Evolutionary conservation across 37 sponge, comb jelly and placozoan genomes (phyloP), one percentile per base, ranked within the genome.

Genomic region (Diacarnus erythraeanus): DNA sequence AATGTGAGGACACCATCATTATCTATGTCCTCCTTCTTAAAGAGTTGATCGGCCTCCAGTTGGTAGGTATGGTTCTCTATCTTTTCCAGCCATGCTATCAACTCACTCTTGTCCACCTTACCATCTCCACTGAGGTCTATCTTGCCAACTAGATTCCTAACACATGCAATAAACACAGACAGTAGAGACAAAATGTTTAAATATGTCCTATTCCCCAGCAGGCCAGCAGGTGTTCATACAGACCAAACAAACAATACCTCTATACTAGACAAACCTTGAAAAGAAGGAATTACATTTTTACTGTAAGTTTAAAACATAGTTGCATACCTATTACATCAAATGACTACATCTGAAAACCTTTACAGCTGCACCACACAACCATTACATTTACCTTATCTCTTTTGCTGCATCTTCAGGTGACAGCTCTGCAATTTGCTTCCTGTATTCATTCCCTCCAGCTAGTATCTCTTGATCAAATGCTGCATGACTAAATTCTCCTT

Each of bases 81-180:
- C 22, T 22, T 40, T 35, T 18, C 26, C 78, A 78, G 47, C 78
- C 78, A 78, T 5, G 4, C 68, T 3, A 78, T 18, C 67, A 78
- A 17, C 78, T 78, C 78, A 12, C 4, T 2, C 25, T 30, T 26
- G 54, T 42, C 47, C 36, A 78, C 22, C 29, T 29, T 40, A 25
- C 54, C 54, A 44, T 66, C 67, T 2, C 22, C 31, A 31, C 65
- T 42, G 34, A n/a, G 61, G 51, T 78, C 78, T 30, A 78, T 66
- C 23, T 35, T 43, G 23, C 4, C 34, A 23, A 78, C 51, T 3
- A 78, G 67, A 4, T 42, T 64, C 67, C 78, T 78, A 26, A 21
- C 41, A 47, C n/a, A n/a, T n/a, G n/a, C n/a, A n/a, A n/a, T n/a
- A n/a, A n/a, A n/a, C n/a, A n/a, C n/a, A n/a, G n/a, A n/a, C n/a